Conservation (phyloP, 2,797 vertebrate genomes). For the Anguilla megastoma region DNA sequence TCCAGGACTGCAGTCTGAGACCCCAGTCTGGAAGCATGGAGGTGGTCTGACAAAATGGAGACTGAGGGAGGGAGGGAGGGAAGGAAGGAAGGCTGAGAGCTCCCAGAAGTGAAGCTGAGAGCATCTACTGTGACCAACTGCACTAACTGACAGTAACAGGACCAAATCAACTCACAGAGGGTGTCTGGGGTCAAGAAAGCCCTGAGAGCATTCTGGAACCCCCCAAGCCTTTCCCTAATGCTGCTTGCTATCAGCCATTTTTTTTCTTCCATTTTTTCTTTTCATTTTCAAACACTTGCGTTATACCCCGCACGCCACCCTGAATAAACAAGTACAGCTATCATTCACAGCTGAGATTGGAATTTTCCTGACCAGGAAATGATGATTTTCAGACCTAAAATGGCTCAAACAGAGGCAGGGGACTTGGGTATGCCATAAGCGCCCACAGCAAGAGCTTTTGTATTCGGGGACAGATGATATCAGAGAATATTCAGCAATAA, state of each 20-base stretch:
- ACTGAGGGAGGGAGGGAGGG: background rate
- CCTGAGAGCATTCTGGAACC: background rate
- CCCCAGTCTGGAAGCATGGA: background rate
- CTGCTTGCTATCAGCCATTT: background rate
- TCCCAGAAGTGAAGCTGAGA: background rate
- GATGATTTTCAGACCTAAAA: background rate
- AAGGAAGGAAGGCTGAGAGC: background rate
- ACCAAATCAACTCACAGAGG: background rate
- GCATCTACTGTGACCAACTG: background rate
- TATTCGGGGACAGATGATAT: background rate
- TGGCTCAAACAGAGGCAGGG: background rate
- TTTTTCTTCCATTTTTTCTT: background rate
- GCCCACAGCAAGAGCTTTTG: background rate
- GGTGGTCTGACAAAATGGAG: background rate
- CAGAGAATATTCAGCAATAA: background rate
- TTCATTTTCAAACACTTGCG: background rate
- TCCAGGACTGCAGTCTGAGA: background rate
- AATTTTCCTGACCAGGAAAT: background rate
- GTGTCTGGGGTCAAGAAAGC: background rate
- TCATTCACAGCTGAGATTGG: background rate
- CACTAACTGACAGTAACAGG: background rate
- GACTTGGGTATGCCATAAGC: background rate
- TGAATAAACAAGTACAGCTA: background rate
- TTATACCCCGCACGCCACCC: background rate
- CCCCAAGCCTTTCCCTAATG: background rate